A percentile compares a stretch with the other conserved stretches of the same genome.
Evolutionary conservation across 1,140 invertebrate species (phyloP).

Genomic region (Drosophila pseudoananassae): DNA sequence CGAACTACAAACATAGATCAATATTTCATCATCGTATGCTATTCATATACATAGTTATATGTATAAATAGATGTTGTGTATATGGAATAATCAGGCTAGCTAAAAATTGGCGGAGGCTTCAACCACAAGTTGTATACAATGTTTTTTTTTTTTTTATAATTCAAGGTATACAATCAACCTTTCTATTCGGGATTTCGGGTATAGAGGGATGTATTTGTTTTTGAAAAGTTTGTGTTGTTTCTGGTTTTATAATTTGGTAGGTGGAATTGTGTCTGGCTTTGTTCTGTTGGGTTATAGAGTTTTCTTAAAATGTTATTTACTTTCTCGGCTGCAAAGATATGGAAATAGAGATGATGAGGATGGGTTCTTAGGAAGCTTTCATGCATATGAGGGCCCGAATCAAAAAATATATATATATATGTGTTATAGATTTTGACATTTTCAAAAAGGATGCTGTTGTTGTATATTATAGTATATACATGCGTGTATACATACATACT

Average conservation of each 20-base stretch:
- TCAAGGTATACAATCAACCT: neutral
- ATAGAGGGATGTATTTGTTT: slow-evolving; percentile 1
- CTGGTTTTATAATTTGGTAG: slow-evolving; percentile 20
- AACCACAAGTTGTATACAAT: slow-evolving; percentile 27
- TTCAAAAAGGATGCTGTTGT: slow-evolving; percentile 16
- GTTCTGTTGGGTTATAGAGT: neutral
- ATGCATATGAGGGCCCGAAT: slow-evolving; percentile 10
- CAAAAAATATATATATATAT: slow-evolving; percentile 11
- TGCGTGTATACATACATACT: slow-evolving; percentile 13
- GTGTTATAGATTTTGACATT: slow-evolving; percentile 5
- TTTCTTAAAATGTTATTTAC: neutral
- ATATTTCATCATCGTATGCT: slow-evolving; percentile 40
- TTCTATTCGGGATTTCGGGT: neutral
- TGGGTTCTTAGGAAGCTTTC: too few species aligned
- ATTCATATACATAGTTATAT: slow-evolving; percentile 61
- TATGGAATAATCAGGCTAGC: slow-evolving; percentile 60
- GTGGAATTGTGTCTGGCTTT: slow-evolving; percentile 23
- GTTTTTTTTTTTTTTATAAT: neutral
- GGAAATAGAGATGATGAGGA: neutral
- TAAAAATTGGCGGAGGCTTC: slow-evolving; percentile 41
- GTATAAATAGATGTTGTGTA: slow-evolving; percentile 55
- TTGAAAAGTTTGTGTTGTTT: too few species aligned
- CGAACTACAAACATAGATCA: slow-evolving; percentile 42
- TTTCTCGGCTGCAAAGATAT: too few species aligned
- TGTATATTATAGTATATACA: slow-evolving; percentile 23